These are phyloP conservation scores for Calidris pugnax DNA, from an alignment of 2,113 vertebrate species.

Conservation along the genomic window DNA sequence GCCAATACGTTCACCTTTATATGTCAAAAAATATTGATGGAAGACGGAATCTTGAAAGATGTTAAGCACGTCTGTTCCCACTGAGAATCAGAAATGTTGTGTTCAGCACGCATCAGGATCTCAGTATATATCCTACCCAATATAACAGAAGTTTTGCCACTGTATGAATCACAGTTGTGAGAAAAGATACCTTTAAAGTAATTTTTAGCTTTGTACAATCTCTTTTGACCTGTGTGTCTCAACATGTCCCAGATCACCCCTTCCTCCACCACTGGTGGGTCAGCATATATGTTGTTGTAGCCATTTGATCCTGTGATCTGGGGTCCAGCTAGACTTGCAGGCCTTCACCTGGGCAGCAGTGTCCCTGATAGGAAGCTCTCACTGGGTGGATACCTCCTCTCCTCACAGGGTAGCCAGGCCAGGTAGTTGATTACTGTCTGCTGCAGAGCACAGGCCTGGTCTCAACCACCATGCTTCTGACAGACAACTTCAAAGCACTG, in stretches of 20 bases:
- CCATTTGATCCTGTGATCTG: no score
- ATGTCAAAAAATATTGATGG: background rate
- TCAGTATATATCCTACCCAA: background rate
- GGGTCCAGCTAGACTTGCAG: no score
- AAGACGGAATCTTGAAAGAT: background rate
- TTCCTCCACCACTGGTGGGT: no score
- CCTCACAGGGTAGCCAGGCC: background rate
- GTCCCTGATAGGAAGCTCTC: background rate
- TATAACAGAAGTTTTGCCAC: background rate
- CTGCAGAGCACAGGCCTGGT: background rate
- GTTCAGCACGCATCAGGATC: background rate
- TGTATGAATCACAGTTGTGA: background rate
- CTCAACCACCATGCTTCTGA: background rate
- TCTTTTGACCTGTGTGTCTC: no score
- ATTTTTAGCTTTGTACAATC: no score
- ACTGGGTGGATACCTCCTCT: background rate
- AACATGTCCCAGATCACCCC: no score
- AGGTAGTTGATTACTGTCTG: background rate
- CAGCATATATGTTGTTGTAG: no score
- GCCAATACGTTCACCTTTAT: background rate
- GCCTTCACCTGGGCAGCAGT: background rate
- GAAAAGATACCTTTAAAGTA: no score
- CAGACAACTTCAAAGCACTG: background rate
- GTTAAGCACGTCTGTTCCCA: background rate
- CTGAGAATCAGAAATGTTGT: background rate